Evolutionary conservation across 1,140 invertebrate species (phyloP), one percentile per base, ranked within the genome.

Genomic region (Brachionus sp.): DNA sequence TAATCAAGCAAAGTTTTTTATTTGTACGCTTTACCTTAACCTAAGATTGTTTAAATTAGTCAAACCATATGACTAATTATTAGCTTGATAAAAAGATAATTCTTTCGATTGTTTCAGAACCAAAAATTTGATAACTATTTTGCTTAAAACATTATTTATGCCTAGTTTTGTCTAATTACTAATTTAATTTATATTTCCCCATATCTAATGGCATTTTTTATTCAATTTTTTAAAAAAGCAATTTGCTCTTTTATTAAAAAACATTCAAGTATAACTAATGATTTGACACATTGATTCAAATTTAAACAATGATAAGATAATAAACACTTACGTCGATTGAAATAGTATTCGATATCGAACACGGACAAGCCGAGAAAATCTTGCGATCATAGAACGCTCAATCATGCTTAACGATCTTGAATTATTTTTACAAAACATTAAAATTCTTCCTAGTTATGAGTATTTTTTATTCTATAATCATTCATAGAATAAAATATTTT

Each of bases 251-350:
- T 19, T 57, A 57, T 57, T 57, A n/a, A 57, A 57, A 57, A 57
- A 57, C 50, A 57, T 57, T 57, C 50, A 57, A 57, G 50, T 57
- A 57, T 57, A 57, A 57, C 50, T 57, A 57, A 57, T 57, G 50
- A 23, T 57, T 57, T 57, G 50, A 57, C 50, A 57, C 50, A 57
- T 57, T 23, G 4, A 57, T 57, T 57, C 50, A 25, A n/a, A n/a
- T 57, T 25, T 57, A 57, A 57, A 57, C n/a, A 57, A n/a, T 19
- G 50, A 57, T 57, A 57, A 57, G 50, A 57, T 57, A 57, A 57
- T 57, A 57, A 19, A 25, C 19, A 57, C 16, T 57, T 57, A 57
- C 16, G 9, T 57, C 16, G 19, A 57, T 19, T 57, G 50, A 23
- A 57, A 57, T 23, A 23, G 50, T 57, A 57, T 57, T 57, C 50